Conservation (phyloP, 2,113 vertebrate genomes). For the Pelecanoides urinatrix region DNA sequence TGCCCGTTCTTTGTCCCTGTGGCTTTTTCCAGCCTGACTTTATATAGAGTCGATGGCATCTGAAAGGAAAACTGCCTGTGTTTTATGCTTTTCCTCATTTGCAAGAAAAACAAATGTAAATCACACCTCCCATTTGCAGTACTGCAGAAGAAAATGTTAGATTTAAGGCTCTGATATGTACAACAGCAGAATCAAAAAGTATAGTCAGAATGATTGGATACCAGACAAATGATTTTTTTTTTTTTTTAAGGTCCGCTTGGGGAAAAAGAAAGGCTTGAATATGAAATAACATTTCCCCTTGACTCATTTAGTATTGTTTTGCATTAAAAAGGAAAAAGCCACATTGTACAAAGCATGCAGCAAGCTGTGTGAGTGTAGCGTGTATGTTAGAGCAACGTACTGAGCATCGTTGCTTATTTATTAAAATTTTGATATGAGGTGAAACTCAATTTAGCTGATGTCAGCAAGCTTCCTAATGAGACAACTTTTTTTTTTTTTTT, state of each 20-base stretch:
- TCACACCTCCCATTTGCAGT: background rate
- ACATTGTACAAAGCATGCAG: background rate
- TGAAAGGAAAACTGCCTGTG: background rate
- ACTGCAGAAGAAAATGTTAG: constrained; percentile 2
- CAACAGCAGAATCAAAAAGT: background rate
- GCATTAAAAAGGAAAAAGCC: constrained; percentile 18
- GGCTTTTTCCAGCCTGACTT: constrained; percentile 3
- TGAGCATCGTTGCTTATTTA: constrained; percentile 1
- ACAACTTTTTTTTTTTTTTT: background rate
- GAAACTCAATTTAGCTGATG: constrained; percentile 62
- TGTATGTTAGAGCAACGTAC: background rate
- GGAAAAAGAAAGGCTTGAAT: background rate
- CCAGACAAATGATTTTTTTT: background rate
- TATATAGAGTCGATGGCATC: background rate
- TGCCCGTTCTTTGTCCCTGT: background rate
- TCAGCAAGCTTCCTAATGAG: constrained; percentile 50
- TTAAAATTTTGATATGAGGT: constrained; percentile 42
- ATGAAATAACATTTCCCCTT: background rate
- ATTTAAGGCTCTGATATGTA: constrained; percentile 3
- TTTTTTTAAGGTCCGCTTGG: constrained; percentile 17
- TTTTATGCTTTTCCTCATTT: constrained; percentile 36
- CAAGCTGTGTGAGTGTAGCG: background rate
- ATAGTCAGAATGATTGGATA: background rate
- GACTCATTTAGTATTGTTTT: constrained; percentile 6
- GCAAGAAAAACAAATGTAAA: constrained; percentile 61